Percentiles rank a stretch among this genome's conserved stretches.
phyloP scores from a whole-genome alignment of 2,113 vertebrate species.

The Dendrocopos noguchii region DNA sequence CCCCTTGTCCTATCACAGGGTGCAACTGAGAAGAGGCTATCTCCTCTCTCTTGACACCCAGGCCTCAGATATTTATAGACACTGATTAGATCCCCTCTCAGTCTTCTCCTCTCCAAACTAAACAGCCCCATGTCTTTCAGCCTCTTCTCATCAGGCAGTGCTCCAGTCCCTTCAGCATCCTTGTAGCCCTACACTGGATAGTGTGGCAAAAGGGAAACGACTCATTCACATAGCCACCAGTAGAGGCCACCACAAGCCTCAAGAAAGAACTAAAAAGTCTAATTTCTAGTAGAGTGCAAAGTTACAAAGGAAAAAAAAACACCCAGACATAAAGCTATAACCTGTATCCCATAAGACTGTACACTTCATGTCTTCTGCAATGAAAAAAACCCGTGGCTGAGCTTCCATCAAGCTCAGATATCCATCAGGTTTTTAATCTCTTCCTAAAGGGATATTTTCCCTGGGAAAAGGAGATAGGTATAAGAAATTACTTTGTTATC shows the following conservation, averaged over 20 bases:
- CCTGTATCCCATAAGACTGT: neutral
- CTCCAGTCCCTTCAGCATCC: no score
- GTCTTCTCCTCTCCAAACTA: no score
- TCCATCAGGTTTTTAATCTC: neutral
- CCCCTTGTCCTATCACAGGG: no score
- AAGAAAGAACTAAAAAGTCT: neutral
- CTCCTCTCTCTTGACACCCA: no score
- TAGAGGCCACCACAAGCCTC: conserved; percentile 28
- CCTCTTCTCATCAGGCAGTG: no score
- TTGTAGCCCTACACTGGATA: neutral
- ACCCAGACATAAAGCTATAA: neutral
- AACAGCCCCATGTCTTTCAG: no score
- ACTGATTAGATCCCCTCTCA: no score
- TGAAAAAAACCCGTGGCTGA: neutral
- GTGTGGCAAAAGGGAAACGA: neutral
- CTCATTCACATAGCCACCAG: neutral
- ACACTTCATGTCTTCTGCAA: neutral
- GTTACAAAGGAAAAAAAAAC: neutral
- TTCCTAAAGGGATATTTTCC: neutral
- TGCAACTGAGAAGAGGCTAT: no score
- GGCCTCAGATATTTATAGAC: no score
- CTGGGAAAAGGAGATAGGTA: neutral
- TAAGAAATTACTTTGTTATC: neutral
- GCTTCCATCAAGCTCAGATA: neutral
- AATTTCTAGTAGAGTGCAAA: neutral